Percentiles rank a stretch among this genome's conserved stretches.
Evolutionary conservation across 1,140 invertebrate species (phyloP).

Genomic region (Scaptomyza pallida): DNA sequence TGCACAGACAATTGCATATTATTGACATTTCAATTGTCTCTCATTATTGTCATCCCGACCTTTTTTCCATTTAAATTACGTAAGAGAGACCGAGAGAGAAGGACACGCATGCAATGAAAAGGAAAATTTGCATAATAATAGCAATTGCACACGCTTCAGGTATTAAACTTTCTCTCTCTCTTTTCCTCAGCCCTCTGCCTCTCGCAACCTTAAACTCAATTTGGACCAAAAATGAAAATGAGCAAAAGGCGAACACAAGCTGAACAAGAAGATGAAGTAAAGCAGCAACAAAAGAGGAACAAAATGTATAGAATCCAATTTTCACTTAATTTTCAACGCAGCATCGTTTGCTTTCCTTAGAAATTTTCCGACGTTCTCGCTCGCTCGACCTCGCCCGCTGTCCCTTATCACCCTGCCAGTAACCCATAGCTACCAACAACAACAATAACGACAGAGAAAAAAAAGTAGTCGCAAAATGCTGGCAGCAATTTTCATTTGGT

Average conservation of each 20-base stretch:
- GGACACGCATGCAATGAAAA: slow-evolving; percentile 72
- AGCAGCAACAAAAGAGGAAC: slow-evolving; percentile 16
- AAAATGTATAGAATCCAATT: slow-evolving; percentile 75
- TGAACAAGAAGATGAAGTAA: background rate
- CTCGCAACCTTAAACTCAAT: slow-evolving; percentile 49
- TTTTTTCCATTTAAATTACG: slow-evolving; percentile 61
- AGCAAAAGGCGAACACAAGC: slow-evolving; percentile 22
- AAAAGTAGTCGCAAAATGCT: slow-evolving; percentile 61
- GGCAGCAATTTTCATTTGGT: slow-evolving; percentile 74
- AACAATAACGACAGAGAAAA: background rate
- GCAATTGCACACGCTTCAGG: slow-evolving; percentile 78
- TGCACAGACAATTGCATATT: slow-evolving; percentile 63
- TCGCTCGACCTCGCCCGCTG: too few relatives aligned
- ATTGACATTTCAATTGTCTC: slow-evolving; percentile 77
- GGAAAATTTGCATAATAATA: slow-evolving; percentile 81
- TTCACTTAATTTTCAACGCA: slow-evolving; percentile 74
- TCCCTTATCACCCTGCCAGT: slow-evolving; percentile 2
- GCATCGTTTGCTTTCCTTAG: slow-evolving; percentile 50
- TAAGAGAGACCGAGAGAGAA: slow-evolving; percentile 3
- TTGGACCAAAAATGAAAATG: slow-evolving; percentile 51
- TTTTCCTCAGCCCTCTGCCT: too few relatives aligned
- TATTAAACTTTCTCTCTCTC: slow-evolving; percentile 57
- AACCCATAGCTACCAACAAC: slow-evolving; percentile 43
- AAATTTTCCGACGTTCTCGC: slow-evolving; percentile 30
- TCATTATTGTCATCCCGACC: slow-evolving; percentile 58